Conservation (phyloP, 2,888 invertebrate genomes). For the Osedax frankpressi region DNA sequence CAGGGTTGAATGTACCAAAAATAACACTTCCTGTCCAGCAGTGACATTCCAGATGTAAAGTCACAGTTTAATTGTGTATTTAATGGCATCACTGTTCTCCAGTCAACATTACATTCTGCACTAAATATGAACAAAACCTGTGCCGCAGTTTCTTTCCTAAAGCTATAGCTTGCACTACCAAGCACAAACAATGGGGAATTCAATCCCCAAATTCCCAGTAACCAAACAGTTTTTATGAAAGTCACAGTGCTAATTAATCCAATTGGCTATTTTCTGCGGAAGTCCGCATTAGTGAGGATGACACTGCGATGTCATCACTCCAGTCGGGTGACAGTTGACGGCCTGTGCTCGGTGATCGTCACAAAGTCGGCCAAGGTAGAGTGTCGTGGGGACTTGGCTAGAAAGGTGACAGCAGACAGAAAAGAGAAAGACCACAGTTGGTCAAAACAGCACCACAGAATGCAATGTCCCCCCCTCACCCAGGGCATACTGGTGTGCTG, state of each 20-base stretch:
- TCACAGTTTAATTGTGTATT: background rate
- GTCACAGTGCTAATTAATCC: background rate
- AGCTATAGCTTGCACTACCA: background rate
- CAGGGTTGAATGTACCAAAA: background rate
- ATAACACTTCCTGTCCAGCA: background rate
- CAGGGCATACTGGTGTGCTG: background rate
- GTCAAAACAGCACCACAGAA: background rate
- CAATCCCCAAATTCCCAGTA: conserved; percentile 1
- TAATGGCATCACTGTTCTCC: background rate
- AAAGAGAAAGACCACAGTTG: background rate
- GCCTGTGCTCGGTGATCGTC: background rate
- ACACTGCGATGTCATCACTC: background rate
- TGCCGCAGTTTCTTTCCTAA: background rate
- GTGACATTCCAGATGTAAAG: background rate
- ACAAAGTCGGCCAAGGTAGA: background rate
- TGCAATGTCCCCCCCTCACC: too few species aligned
- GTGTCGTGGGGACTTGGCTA: background rate
- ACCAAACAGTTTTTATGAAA: background rate
- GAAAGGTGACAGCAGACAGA: background rate
- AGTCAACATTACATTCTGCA: background rate
- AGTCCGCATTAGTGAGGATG: background rate
- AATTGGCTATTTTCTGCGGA: conserved; percentile 8
- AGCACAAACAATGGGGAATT: background rate
- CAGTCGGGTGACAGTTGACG: conserved; percentile 1
- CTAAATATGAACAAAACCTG: background rate